phyloP scores from a whole-genome alignment of 2,113 vertebrate genomes.

The Progne subis region DNA sequence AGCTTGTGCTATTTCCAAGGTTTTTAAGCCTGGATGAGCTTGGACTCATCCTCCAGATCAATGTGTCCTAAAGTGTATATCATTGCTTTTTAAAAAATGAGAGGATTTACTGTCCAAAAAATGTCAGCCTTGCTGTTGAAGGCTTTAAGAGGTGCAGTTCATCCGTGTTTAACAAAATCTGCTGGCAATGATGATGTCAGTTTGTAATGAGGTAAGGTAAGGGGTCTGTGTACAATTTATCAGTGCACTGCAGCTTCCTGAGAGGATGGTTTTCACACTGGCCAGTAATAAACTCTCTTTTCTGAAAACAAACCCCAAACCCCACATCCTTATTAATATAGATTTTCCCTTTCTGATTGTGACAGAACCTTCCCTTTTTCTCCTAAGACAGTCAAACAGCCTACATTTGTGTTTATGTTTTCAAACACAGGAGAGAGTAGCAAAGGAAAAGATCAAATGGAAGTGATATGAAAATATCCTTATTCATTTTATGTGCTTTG shows the following conservation, averaged over 20 bases:
- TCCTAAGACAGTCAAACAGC: not conserved
- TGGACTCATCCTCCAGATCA: constrained; percentile 29
- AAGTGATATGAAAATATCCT: not conserved
- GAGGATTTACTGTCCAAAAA: constrained; percentile 45
- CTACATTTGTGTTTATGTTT: not conserved
- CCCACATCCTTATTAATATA: not conserved
- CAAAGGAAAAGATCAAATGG: not conserved
- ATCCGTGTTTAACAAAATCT: constrained; percentile 21
- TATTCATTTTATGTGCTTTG: not conserved
- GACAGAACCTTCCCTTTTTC: not conserved
- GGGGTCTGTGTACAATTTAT: not conserved
- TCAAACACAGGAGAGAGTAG: not conserved
- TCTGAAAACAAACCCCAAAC: not conserved
- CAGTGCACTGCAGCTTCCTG: not conserved
- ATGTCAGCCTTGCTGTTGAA: constrained; percentile 30
- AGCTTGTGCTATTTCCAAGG: constrained; percentile 34
- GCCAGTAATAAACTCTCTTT: not conserved
- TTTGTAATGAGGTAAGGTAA: constrained; percentile 24
- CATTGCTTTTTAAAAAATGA: constrained; percentile 50
- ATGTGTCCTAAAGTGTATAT: constrained; percentile 21
- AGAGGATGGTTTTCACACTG: not conserved
- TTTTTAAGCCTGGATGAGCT: constrained; percentile 61
- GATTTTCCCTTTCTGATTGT: not conserved
- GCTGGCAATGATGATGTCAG: constrained; percentile 34
- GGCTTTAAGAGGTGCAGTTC: constrained; percentile 46